Conservation (phyloP, 1,140 invertebrate genomes). For the Mamestra configurata region DNA sequence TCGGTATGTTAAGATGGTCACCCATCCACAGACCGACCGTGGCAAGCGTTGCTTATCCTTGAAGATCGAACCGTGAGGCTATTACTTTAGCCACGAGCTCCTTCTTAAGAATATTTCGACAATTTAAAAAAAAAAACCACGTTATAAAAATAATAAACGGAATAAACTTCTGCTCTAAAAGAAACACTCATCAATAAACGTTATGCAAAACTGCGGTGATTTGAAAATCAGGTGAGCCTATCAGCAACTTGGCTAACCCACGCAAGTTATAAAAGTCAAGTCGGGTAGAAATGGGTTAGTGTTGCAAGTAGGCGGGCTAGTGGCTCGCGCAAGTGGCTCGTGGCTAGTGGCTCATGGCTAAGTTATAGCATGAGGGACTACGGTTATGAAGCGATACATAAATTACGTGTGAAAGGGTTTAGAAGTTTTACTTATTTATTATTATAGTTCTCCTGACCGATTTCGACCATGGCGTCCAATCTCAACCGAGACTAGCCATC, state of each 20-base stretch:
- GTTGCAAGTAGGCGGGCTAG: neutral
- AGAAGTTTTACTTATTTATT: too few relatives aligned
- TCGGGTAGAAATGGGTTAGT: constrained; percentile 19
- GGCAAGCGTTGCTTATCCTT: too few relatives aligned
- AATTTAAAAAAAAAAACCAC: too few relatives aligned
- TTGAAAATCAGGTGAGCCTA: constrained; percentile 23
- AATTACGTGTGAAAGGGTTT: neutral
- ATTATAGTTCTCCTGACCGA: too few relatives aligned
- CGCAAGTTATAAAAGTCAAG: constrained; percentile 4
- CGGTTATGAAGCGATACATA: neutral
- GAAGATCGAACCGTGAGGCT: too few relatives aligned
- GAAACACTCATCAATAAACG: neutral
- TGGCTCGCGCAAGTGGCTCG: neutral
- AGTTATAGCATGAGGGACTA: neutral
- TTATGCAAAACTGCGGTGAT: constrained; percentile 26
- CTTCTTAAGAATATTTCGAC: too few relatives aligned
- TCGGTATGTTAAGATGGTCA: too few relatives aligned
- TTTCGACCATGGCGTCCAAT: too few relatives aligned
- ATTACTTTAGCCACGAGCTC: too few relatives aligned
- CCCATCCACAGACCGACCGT: too few relatives aligned
- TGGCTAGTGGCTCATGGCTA: too few relatives aligned
- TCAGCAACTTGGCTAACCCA: constrained; percentile 2
- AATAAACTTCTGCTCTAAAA: neutral
- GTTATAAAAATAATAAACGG: neutral
- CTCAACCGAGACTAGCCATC: too few relatives aligned